These are phyloP conservation scores for Drosophila ochracea DNA, from an alignment of 2,888 invertebrate species.

Conservation along the genomic window DNA sequence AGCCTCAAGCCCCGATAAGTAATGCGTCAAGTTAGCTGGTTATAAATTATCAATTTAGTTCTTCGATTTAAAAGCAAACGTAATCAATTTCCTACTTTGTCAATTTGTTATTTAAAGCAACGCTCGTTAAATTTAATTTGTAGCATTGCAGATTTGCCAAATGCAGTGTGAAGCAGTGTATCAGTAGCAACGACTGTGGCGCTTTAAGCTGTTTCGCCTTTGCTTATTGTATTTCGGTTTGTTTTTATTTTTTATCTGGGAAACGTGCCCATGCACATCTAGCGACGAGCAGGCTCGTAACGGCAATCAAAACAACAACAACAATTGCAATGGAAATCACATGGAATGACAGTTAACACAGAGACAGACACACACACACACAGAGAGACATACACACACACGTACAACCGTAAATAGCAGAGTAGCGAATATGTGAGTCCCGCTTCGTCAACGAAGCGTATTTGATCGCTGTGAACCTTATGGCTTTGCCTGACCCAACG, in stretches of 20 bases:
- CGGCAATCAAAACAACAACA: slow-evolving; percentile 19
- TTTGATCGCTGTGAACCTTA: slow-evolving; percentile 33
- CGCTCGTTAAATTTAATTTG: not conserved
- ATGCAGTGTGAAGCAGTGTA: slow-evolving; percentile 15
- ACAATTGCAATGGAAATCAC: slow-evolving; percentile 28
- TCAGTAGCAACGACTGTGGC: slow-evolving; percentile 9
- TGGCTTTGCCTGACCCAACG: slow-evolving; percentile 38
- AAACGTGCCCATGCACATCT: slow-evolving; percentile 52
- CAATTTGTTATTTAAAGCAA: not conserved
- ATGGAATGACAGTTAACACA: slow-evolving; percentile 20
- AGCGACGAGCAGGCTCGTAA: slow-evolving; percentile 8
- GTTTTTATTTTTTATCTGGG: slow-evolving; percentile 28
- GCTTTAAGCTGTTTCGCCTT: not conserved
- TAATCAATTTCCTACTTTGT: not conserved
- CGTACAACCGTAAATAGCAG: not conserved
- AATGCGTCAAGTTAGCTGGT: not conserved
- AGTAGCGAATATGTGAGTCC: not conserved
- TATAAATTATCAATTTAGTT: not conserved
- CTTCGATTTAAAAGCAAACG: not conserved
- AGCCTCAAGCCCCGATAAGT: too few relatives aligned
- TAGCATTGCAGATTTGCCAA: not conserved
- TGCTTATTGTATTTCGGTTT: slow-evolving; percentile 9
- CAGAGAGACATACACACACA: not conserved
- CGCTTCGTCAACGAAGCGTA: slow-evolving; percentile 17
- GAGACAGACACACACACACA: not conserved